Evolutionary conservation across 2,113 vertebrate species (phyloP).

Genomic region (Myrmecobius fasciatus): DNA sequence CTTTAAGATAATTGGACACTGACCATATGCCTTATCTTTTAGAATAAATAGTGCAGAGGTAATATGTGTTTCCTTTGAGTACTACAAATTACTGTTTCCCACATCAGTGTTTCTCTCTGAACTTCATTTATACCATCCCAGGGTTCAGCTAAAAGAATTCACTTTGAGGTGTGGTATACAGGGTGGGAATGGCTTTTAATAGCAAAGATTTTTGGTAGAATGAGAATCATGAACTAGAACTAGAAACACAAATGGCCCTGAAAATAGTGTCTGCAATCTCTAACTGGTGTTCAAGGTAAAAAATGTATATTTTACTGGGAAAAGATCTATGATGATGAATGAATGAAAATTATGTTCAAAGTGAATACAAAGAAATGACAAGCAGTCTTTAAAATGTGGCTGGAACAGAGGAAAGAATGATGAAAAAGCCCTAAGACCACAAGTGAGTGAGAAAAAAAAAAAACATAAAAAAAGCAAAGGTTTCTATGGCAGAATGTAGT

Average conservation of each 20-base stretch:
- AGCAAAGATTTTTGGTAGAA: conserved; percentile 5
- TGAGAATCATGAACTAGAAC: background rate
- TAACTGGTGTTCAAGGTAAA: background rate
- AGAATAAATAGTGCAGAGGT: background rate
- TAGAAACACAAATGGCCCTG: background rate
- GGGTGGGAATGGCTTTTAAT: conserved; percentile 25
- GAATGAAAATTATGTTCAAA: background rate
- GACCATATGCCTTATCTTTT: background rate
- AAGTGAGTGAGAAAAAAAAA: background rate
- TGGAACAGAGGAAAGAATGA: background rate
- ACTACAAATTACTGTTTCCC: background rate
- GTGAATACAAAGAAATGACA: background rate
- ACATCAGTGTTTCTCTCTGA: conserved; percentile 17
- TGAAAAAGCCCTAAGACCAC: background rate
- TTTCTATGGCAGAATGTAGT: background rate
- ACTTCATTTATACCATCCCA: background rate
- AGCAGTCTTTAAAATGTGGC: background rate
- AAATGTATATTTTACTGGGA: background rate
- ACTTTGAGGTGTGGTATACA: background rate
- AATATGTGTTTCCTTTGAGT: background rate
- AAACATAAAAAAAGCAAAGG: background rate
- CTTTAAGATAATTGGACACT: background rate
- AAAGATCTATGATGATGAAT: background rate
- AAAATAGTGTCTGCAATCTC: conserved; percentile 10
- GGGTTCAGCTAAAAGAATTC: conserved; percentile 6